phyloP scores from a whole-genome alignment of 2,888 invertebrate species.

The Diarsia brunnea region DNA sequence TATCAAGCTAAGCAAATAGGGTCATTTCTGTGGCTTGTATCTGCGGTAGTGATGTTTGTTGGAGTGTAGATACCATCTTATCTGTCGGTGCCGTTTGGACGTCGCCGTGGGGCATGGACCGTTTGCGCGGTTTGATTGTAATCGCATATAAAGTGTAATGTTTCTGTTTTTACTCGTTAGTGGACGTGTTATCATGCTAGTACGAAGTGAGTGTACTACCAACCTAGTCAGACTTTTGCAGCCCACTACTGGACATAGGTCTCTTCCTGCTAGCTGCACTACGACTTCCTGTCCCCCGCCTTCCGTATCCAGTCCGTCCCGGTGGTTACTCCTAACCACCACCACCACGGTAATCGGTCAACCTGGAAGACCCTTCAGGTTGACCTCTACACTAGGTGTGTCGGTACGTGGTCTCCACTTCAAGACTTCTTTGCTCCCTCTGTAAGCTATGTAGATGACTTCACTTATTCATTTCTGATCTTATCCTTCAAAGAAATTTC shows the following conservation, averaged over 20 bases:
- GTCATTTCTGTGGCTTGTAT: slow-evolving; percentile 15
- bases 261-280: background rate
- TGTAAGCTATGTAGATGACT: background rate
- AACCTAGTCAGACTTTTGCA: background rate
- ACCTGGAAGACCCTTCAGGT: too few species aligned
- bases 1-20: slow-evolving; percentile 43
- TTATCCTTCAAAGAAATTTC: background rate
- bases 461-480: background rate
- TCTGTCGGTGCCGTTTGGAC: slow-evolving; percentile 38
- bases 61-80: slow-evolving; percentile 33
- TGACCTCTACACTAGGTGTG: too few species aligned
- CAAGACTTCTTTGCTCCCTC: background rate
- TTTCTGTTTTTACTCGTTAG: slow-evolving; percentile 7
- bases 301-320: background rate
- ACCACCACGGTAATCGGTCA: background rate
- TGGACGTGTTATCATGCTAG: background rate
- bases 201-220: background rate
- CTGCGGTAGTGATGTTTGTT: background rate
- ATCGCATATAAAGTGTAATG: slow-evolving; percentile 41
- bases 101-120: slow-evolving; percentile 51
- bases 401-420: background rate
- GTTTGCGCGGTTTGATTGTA: slow-evolving; percentile 28
- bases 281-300: background rate
- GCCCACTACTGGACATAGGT: background rate
- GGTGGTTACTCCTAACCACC: background rate